Conservation (phyloP, 2,797 vertebrate genomes). For the Bovichtus diacanthus region DNA sequence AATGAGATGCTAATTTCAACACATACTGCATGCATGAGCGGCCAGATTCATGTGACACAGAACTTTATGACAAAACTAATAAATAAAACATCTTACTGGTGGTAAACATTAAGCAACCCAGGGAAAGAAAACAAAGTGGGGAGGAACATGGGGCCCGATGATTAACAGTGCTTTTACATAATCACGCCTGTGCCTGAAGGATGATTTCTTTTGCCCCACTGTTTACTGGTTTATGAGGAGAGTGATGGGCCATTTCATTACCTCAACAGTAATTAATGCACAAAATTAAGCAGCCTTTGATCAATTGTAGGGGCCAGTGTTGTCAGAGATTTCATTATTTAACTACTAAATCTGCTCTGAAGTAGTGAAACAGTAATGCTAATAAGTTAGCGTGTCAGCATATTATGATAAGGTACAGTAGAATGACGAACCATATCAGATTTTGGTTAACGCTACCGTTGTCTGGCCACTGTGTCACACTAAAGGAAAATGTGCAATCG, state of each 20-base stretch:
- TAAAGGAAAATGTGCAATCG: conserved; percentile 32
- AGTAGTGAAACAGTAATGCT: conserved; percentile 27
- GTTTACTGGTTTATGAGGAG: conserved; percentile 80
- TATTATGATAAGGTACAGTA: conserved; percentile 13
- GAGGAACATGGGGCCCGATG: conserved; percentile 58
- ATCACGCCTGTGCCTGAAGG: conserved; percentile 74
- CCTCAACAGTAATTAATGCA: conserved; percentile 77
- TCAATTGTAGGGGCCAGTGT: conserved; percentile 62
- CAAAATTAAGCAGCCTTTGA: conserved; percentile 78
- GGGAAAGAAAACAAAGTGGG: conserved; percentile 73
- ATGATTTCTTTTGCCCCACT: conserved; percentile 74
- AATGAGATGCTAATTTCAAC: conserved; percentile 96
- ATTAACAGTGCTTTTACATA: conserved; percentile 76
- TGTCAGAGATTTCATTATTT: conserved; percentile 65
- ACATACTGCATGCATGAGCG: conserved; percentile 90
- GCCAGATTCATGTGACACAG: conserved; percentile 86
- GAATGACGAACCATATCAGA: conserved; percentile 1
- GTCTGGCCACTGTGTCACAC: conserved; percentile 23
- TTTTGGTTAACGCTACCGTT: conserved; percentile 25
- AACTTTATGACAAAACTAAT: conserved; percentile 89
- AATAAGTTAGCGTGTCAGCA: conserved; percentile 28
- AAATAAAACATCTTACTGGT: conserved; percentile 88
- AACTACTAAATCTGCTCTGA: conserved; percentile 42
- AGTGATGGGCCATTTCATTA: conserved; percentile 82
- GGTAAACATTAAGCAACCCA: conserved; percentile 84